A percentile compares a stretch with the other conserved stretches of the same genome.
These are phyloP conservation scores for Elephas maximus DNA, from an alignment of 2,113 vertebrate species.

Conservation along the genomic window DNA sequence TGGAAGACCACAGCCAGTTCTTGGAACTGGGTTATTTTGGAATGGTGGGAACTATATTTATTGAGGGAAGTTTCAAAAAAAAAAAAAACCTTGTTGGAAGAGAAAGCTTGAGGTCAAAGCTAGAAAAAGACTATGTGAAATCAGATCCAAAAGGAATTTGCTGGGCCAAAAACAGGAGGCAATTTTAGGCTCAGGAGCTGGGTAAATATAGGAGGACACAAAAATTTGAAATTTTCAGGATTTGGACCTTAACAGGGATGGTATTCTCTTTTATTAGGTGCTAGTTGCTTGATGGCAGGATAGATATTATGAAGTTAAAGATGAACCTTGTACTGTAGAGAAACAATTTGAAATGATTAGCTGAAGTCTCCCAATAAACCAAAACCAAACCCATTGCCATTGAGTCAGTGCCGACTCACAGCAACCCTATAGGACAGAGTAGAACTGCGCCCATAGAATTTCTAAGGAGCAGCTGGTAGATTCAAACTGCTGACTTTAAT, in stretches of 20 bases:
- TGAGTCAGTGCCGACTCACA: too few species aligned
- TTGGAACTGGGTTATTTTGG: slow-evolving; percentile 59
- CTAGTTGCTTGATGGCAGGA: background rate
- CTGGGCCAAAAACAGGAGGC: background rate
- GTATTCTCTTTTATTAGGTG: background rate
- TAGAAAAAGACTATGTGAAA: slow-evolving; percentile 49
- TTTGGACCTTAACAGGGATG: background rate
- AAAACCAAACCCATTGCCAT: too few species aligned
- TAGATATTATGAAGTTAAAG: slow-evolving; percentile 35
- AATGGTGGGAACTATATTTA: slow-evolving; percentile 55
- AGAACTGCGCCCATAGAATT: too few species aligned
- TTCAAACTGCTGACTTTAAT: too few species aligned
- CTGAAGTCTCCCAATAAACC: background rate
- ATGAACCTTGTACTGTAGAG: background rate
- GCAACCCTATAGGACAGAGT: too few species aligned
- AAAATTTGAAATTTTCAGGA: background rate
- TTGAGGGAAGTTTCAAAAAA: slow-evolving; percentile 58
- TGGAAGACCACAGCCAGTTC: slow-evolving; percentile 43
- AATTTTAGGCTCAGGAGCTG: background rate
- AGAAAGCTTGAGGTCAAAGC: slow-evolving; percentile 61
- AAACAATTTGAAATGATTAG: slow-evolving; percentile 41
- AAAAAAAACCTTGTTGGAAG: background rate
- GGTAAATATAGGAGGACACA: background rate
- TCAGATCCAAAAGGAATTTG: background rate
- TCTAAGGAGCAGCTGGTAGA: too few species aligned